These are phyloP conservation scores for Poeciliopsis occidentalis DNA, from an alignment of 2,113 vertebrate genomes.

Conservation along the genomic window DNA sequence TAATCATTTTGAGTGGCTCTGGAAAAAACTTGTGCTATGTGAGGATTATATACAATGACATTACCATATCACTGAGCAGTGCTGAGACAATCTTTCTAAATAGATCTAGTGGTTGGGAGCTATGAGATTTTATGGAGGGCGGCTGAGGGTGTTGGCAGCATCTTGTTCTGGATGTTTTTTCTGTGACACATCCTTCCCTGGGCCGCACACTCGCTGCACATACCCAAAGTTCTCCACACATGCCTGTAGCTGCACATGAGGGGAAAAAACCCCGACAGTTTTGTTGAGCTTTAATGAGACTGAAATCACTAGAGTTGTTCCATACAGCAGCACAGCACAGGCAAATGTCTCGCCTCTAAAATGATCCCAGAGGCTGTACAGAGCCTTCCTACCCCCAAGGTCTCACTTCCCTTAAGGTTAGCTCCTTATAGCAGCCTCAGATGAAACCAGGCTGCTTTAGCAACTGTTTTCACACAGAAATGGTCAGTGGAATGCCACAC, in stretches of 20 bases:
- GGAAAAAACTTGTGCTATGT: constrained; percentile 7
- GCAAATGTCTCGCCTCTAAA: not conserved
- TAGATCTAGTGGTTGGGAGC: not conserved
- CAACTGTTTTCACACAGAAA: not conserved
- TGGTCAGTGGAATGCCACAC: not conserved
- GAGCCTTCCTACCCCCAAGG: not conserved
- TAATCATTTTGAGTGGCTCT: not conserved
- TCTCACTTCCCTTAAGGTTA: not conserved
- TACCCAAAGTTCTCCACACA: not conserved
- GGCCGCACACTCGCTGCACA: not conserved
- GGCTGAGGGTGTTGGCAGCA: constrained; percentile 30
- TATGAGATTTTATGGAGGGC: constrained; percentile 37
- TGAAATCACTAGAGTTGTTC: not conserved
- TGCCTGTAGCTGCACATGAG: not conserved
- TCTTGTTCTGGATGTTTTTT: constrained; percentile 29
- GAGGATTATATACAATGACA: constrained; percentile 26
- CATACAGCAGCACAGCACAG: not conserved
- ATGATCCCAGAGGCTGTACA: not conserved
- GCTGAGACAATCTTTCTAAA: constrained; percentile 12
- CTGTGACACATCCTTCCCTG: constrained; percentile 1
- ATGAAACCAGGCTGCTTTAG: not conserved
- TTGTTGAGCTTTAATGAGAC: no score
- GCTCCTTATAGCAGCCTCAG: not conserved
- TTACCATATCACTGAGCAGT: no score
- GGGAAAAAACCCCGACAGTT: no score